Evolutionary conservation across 2,888 invertebrate species (phyloP).

Genomic region (Heliconius hortense): DNA sequence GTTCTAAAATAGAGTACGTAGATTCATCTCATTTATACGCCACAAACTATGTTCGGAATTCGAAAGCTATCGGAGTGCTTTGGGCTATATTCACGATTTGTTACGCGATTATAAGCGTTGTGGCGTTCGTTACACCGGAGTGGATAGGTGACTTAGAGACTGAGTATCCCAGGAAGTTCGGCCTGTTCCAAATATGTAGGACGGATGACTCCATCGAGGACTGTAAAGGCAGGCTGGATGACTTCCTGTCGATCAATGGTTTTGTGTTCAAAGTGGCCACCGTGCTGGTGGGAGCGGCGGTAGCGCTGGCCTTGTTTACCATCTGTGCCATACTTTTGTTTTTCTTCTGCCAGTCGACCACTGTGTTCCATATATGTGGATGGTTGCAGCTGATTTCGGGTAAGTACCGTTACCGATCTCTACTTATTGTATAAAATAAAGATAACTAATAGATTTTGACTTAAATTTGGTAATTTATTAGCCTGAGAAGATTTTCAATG

Average conservation of each 20-base stretch:
- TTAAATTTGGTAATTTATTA: too few species aligned
- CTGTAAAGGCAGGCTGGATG: conserved; percentile 92
- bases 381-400: conserved; percentile 98
- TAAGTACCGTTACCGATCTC: conserved; percentile 74
- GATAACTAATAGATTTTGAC: background rate
- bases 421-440: background rate
- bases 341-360: conserved; percentile 95
- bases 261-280: conserved; percentile 93
- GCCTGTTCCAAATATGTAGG: conserved; percentile 94
- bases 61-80: conserved; percentile 96
- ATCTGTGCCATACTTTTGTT: conserved; percentile 95
- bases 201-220: conserved; percentile 89
- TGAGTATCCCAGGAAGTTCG: conserved; percentile 94
- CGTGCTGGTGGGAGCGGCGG: conserved; percentile 93
- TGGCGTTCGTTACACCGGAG: conserved; percentile 97
- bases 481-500: background rate
- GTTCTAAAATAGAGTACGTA: conserved; percentile 95
- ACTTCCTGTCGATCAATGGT: conserved; percentile 90
- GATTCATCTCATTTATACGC: conserved; percentile 95
- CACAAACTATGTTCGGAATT: conserved; percentile 94
- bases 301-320: conserved; percentile 91
- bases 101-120: conserved; percentile 96
- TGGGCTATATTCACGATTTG: conserved; percentile 99
- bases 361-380: conserved; percentile 95
- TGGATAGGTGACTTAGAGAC: conserved; percentile 94